Conservation (phyloP, 2,888 invertebrate species). For the Eupithecia insigniata region DNA sequence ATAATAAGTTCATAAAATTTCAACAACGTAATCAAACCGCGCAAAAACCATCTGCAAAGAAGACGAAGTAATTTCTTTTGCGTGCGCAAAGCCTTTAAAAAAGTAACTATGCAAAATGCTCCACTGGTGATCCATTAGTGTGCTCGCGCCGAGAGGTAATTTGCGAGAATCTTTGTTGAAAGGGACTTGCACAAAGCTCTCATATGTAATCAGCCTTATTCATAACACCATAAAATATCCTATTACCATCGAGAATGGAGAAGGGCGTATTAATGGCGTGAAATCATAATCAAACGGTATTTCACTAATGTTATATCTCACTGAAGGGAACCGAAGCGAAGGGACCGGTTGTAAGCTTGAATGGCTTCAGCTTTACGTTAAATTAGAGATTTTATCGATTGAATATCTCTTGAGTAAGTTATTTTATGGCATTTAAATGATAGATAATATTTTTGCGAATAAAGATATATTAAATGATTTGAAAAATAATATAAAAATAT, state of each 20-base stretch:
- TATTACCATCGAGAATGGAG: slow-evolving; percentile 61
- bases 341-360: slow-evolving; percentile 38
- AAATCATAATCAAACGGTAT: slow-evolving; percentile 66
- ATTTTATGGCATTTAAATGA: not conserved
- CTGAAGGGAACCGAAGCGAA: slow-evolving; percentile 35
- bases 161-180: slow-evolving; percentile 75
- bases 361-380: slow-evolving; percentile 24
- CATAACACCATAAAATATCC: slow-evolving; percentile 70
- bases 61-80: slow-evolving; percentile 66
- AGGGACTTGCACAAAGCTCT: slow-evolving; percentile 68
- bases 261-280: slow-evolving; percentile 60
- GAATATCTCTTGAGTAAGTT: not conserved
- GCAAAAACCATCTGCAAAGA: not conserved
- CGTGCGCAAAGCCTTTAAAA: slow-evolving; percentile 77
- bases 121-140: slow-evolving; percentile 79
- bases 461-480: too few relatives aligned
- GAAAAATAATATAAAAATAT: too few relatives aligned
- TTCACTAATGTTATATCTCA: slow-evolving; percentile 51
- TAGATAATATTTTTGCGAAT: too few relatives aligned
- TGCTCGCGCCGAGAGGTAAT: slow-evolving; percentile 72
- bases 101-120: slow-evolving; percentile 74
- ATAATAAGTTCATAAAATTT: not conserved
- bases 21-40: not conserved
- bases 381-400: slow-evolving; percentile 5
- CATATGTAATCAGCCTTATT: slow-evolving; percentile 67